Conservation (phyloP, 2,113 vertebrate genomes). For the Proterorhinus semilunaris region DNA sequence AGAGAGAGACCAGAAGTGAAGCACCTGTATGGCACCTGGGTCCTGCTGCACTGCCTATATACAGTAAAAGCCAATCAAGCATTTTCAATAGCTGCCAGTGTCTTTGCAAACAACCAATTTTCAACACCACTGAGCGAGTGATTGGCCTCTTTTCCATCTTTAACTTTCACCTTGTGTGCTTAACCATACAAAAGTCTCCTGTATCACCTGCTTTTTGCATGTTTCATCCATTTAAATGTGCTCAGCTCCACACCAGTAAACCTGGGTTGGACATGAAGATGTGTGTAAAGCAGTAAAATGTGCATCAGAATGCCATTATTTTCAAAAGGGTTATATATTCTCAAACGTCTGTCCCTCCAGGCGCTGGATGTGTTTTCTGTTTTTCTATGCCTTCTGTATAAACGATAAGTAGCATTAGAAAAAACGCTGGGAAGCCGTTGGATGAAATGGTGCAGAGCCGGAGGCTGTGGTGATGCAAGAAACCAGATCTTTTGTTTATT, state of each 20-base stretch:
- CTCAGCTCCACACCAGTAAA: neutral
- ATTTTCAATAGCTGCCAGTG: conserved; percentile 25
- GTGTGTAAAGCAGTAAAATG: neutral
- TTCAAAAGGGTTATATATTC: conserved; percentile 2
- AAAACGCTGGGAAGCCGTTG: conserved; percentile 4
- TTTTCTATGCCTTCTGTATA: conserved; percentile 10
- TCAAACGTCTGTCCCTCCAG: conserved; percentile 11
- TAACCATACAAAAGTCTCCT: neutral
- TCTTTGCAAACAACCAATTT: conserved; percentile 11
- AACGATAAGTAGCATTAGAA: conserved; percentile 12
- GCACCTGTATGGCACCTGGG: conserved; percentile 36
- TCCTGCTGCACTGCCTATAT: conserved; percentile 31
- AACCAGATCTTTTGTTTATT: conserved; percentile 12
- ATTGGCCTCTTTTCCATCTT: conserved; percentile 11
- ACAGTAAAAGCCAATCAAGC: conserved; percentile 24
- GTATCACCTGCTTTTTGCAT: conserved; percentile 8
- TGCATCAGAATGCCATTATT: neutral
- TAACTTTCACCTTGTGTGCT: conserved; percentile 13
- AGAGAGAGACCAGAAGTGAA: conserved; percentile 30
- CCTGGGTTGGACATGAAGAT: neutral
- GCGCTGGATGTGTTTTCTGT: conserved; percentile 21
- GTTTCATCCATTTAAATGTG: neutral
- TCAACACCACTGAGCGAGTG: conserved; percentile 12
- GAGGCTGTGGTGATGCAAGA: neutral
- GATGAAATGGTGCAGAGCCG: conserved; percentile 14